Evolutionary conservation across 2,888 invertebrate species (phyloP).

Genomic region (Drosophila subsilvestris): DNA sequence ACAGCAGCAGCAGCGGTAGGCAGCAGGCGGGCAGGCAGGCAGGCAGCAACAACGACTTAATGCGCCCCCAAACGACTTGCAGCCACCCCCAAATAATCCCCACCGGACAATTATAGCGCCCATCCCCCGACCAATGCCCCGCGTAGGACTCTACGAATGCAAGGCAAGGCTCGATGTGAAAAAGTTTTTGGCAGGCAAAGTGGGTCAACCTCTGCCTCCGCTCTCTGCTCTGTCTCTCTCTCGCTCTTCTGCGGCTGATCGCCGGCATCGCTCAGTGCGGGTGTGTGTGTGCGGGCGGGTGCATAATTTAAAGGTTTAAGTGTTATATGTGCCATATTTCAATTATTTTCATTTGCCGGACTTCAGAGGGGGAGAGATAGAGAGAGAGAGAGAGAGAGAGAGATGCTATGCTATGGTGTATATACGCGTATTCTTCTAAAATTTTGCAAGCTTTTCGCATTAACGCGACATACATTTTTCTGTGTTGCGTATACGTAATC

Average conservation of each 20-base stretch:
- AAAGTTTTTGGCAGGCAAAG: conserved; percentile 55
- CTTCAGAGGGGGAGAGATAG: neutral
- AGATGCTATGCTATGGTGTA: neutral
- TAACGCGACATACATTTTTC: conserved; percentile 2
- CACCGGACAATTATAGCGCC: conserved; percentile 29
- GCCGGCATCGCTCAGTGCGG: neutral
- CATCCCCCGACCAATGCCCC: neutral
- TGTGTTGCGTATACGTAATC: conserved; percentile 37
- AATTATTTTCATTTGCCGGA: conserved; percentile 20
- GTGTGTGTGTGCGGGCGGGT: conserved; percentile 2
- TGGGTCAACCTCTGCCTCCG: conserved; percentile 51
- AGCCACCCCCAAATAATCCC: conserved; percentile 2
- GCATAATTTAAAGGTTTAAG: conserved; percentile 40
- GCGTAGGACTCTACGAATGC: neutral
- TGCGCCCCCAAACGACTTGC: conserved; percentile 19
- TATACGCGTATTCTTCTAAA: neutral
- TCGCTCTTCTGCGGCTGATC: conserved; percentile 13
- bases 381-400: neutral
- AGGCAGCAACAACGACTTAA: conserved; percentile 18
- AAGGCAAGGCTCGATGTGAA: neutral
- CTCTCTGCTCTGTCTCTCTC: too few relatives aligned
- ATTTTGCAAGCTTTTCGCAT: conserved; percentile 15
- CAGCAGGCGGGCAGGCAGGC: neutral
- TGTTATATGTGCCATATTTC: conserved; percentile 28
- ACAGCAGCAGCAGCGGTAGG: conserved; percentile 8